Percentiles rank a stretch among this genome's conserved stretches.
These are phyloP conservation scores for Eurystomus gularis DNA, from an alignment of 2,113 vertebrate species.

Conservation along the genomic window DNA sequence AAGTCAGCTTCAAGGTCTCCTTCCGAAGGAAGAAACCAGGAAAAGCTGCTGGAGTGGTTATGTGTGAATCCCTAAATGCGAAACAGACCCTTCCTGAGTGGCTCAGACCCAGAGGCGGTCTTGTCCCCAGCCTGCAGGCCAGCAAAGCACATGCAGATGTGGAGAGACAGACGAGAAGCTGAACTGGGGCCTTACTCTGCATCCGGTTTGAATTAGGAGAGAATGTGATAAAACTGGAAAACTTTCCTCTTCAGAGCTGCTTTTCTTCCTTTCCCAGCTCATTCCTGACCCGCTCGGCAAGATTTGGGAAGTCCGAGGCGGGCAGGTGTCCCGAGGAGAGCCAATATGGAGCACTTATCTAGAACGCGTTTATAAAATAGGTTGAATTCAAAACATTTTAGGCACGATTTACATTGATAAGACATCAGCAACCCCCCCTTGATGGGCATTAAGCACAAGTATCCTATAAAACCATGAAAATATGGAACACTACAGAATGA, in stretches of 20 bases:
- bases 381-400: background rate
- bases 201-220: background rate
- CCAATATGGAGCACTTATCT: rapidly evolving
- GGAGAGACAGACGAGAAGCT: background rate
- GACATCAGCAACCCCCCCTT: background rate
- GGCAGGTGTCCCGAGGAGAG: background rate
- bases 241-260: background rate
- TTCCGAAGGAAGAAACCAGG: background rate
- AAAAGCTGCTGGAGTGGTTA: background rate
- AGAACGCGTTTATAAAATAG: background rate
- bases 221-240: background rate
- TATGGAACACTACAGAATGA: rapidly evolving
- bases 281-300: background rate
- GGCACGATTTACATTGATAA: background rate
- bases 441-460: background rate
- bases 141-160: slow-evolving; percentile 39
- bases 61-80: background rate
- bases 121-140: background rate
- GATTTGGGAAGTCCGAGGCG: background rate
- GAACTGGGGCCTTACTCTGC: rapidly evolving
- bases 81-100: background rate
- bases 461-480: background rate
- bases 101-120: background rate
- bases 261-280: background rate
- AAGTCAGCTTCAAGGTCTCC: rapidly evolving